A percentile compares a stretch with the other conserved stretches of the same genome.
Conservation (phyloP, 1,140 invertebrate genomes). For the Thaumetopoea pityocampa region DNA sequence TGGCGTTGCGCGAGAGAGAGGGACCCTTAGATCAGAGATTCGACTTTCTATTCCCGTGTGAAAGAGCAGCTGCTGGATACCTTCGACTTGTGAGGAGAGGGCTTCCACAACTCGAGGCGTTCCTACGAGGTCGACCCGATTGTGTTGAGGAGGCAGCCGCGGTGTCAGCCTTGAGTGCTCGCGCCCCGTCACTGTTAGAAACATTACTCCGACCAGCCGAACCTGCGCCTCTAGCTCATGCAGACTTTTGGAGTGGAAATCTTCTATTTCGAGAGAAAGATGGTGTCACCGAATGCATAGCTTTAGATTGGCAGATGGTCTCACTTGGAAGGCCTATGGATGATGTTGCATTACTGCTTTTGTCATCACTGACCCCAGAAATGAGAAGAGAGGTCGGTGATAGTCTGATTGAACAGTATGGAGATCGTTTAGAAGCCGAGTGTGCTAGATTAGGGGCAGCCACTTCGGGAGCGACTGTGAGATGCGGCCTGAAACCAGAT, state of each 20-base stretch:
- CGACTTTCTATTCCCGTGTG: conserved; percentile 85
- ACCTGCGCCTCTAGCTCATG: conserved; percentile 84
- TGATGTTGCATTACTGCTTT: conserved; percentile 85
- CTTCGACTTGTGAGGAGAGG: conserved; percentile 85
- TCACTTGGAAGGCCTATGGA: conserved; percentile 82
- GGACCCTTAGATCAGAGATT: conserved; percentile 80
- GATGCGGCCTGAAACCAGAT: conserved; percentile 77
- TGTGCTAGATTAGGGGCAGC: conserved; percentile 77
- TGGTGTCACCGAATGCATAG: conserved; percentile 77
- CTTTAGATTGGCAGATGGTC: conserved; percentile 91
- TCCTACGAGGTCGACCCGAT: conserved; percentile 80
- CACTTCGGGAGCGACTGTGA: conserved; percentile 77
- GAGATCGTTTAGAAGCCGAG: conserved; percentile 77
- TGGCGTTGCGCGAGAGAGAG: conserved; percentile 81
- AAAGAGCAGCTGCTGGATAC: conserved; percentile 85
- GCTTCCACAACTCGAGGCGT: conserved; percentile 82
- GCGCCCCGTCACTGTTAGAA: conserved; percentile 68
- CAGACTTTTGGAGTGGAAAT: conserved; percentile 91
- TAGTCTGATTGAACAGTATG: conserved; percentile 82
- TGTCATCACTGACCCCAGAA: conserved; percentile 85
- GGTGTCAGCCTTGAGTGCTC: conserved; percentile 49
- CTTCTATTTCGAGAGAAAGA: conserved; percentile 80
- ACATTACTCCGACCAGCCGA: conserved; percentile 81
- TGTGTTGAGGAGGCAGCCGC: conserved; percentile 59
- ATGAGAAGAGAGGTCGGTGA: conserved; percentile 79